phyloP scores from a whole-genome alignment of 2,113 vertebrate species.

The Chrysemys picta region DNA sequence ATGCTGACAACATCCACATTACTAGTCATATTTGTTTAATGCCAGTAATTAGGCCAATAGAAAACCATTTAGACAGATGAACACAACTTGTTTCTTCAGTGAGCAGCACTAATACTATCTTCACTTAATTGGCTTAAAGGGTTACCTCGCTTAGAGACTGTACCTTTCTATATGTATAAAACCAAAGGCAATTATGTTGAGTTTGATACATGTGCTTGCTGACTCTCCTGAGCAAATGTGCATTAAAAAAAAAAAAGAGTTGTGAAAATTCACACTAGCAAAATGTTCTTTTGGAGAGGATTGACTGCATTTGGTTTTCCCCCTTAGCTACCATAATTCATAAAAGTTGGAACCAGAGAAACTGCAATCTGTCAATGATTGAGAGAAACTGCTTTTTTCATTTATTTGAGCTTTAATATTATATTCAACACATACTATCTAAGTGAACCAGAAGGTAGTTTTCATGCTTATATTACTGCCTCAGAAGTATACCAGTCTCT shows the following conservation, averaged over 20 bases:
- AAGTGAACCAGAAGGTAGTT: not conserved
- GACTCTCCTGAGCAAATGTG: not conserved
- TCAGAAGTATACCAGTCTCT: not conserved
- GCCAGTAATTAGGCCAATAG: not conserved
- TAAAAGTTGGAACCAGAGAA: not conserved
- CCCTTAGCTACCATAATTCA: not conserved
- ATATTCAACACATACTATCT: not conserved
- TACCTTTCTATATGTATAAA: not conserved
- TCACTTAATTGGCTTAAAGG: constrained; percentile 43
- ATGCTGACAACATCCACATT: not conserved
- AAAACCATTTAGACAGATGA: constrained; percentile 18
- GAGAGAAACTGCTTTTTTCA: not conserved
- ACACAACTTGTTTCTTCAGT: not conserved
- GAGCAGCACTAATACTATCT: not conserved
- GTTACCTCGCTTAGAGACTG: not conserved
- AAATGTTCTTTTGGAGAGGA: not conserved
- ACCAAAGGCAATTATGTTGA: not conserved
- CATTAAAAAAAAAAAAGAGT: not conserved
- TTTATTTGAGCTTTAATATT: not conserved
- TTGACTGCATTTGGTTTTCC: not conserved
- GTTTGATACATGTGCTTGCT: not conserved
- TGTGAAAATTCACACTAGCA: not conserved
- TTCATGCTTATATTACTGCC: not conserved
- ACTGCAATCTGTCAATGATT: not conserved
- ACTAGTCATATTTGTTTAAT: not conserved